Evolutionary conservation across 2,113 vertebrate genomes (phyloP).

Genomic region (Cricetomys ansorgei): DNA sequence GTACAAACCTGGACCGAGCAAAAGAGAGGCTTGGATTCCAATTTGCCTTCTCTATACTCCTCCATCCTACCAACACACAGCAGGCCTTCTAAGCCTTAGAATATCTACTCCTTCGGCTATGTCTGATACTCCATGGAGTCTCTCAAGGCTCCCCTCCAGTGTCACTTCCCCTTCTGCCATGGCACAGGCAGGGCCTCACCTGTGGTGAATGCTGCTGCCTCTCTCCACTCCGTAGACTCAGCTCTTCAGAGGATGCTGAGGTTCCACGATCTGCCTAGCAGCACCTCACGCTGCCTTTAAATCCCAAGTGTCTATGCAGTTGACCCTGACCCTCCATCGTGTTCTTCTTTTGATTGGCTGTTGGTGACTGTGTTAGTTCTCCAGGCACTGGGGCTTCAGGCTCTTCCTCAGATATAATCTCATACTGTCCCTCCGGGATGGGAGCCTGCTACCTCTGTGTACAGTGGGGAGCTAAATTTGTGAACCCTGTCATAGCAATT

Average conservation of each 20-base stretch:
- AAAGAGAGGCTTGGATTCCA: background rate
- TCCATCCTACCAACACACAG: background rate
- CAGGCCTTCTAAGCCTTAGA: background rate
- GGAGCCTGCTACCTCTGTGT: background rate
- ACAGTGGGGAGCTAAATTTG: background rate
- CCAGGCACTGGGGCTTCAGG: background rate
- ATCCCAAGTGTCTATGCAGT: background rate
- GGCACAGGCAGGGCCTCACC: background rate
- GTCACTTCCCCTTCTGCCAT: background rate
- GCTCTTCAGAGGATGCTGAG: background rate
- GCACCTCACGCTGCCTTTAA: rapidly evolving
- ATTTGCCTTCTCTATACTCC: background rate
- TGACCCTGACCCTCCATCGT: background rate
- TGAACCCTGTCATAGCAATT: background rate
- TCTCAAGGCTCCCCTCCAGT: background rate
- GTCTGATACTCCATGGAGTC: background rate
- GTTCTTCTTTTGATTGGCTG: background rate
- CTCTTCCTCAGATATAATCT: background rate
- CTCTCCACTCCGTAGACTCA: background rate
- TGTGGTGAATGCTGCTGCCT: no score
- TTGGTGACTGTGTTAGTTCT: background rate
- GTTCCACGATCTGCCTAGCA: background rate
- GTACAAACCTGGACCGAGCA: background rate
- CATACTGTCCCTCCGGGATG: background rate
- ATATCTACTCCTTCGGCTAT: background rate